Percentiles rank a stretch among this genome's conserved stretches.
phyloP scores from a whole-genome alignment of 1,140 invertebrate species.

The Meteorus sp. region DNA sequence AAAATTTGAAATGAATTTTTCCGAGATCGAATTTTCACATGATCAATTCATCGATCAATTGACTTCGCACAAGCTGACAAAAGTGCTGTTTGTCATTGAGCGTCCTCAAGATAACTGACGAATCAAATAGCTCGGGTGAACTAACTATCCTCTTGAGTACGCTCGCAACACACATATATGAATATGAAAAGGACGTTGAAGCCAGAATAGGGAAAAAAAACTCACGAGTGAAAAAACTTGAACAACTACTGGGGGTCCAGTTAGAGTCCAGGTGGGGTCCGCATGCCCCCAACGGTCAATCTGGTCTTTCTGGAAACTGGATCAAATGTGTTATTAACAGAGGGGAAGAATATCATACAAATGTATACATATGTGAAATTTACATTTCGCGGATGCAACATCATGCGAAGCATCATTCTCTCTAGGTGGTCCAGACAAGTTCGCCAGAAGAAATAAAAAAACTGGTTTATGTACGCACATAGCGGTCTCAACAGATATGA shows the following conservation, averaged over 20 bases:
- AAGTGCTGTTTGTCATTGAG: background rate
- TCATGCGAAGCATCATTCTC: slow-evolving; percentile 4
- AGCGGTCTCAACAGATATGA: background rate
- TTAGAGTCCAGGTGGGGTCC: slow-evolving; percentile 58
- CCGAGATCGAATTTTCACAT: too few relatives aligned
- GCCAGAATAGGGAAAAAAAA: too few relatives aligned
- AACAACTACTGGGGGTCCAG: slow-evolving; percentile 54
- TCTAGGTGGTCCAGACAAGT: slow-evolving; percentile 28
- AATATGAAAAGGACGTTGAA: slow-evolving; percentile 46
- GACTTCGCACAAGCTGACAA: too few relatives aligned
- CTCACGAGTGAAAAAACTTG: slow-evolving; percentile 51
- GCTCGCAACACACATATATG: slow-evolving; percentile 37
- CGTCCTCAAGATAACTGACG: slow-evolving; percentile 2
- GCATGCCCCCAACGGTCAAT: slow-evolving; percentile 45
- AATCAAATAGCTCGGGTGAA: slow-evolving; percentile 23
- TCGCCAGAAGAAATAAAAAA: slow-evolving; percentile 19
- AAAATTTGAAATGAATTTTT: too few relatives aligned
- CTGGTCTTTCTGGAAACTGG: slow-evolving; percentile 42
- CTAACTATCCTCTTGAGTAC: slow-evolving; percentile 27
- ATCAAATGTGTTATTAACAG: slow-evolving; percentile 25
- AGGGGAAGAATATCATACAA: slow-evolving; percentile 24
- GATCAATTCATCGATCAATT: too few relatives aligned
- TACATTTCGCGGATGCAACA: slow-evolving; percentile 20
- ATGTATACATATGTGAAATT: slow-evolving; percentile 8
- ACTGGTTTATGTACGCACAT: slow-evolving; percentile 26